Base-by-base conservation (phyloP, 2,113 vertebrate species). In the Amazona guildingii region DNA sequence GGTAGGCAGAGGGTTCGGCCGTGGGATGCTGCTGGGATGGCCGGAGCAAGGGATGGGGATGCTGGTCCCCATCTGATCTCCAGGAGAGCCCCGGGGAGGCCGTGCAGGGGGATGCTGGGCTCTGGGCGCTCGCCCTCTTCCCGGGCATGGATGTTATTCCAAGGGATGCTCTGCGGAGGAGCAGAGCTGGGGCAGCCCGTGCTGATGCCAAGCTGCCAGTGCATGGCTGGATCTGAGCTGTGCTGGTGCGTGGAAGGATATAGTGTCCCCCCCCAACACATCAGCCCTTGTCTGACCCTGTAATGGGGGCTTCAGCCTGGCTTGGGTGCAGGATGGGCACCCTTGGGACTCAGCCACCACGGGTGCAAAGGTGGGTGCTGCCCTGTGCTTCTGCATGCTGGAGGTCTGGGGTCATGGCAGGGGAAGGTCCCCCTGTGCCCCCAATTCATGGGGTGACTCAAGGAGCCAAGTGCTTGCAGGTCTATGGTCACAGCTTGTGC, bases 391-490 rank as follows among this genome's bases (percentile, higher is more conserved):
- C 59, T 57, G 57, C 1, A 0, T 13, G 57, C 28, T 2, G n/a
- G 31, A 37, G 51, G 23, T 21, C 29, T 25, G 55, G 48, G 44
- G 19, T 54, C 80, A 9, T 0, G 14, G 86, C 73, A 9, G 21
- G 23, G 39, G 2, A 5, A 4, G 2, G 24, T 24, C 19, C 12
- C 51, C n/a, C 18, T 2, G 13, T 75, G 66, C 25, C 82, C 5
- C 7, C 6, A 0, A 1, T 4, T 41, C 29, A 4, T 41, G 78
- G 57, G 70, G 29, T 19, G 59, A 4, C n/a, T 8, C 7, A 0
- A 16, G 63, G 29, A 35, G 8, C 33, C 11, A 1, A 29, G 15
- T 16, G 46, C 35, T 72, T 2, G 6, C 25, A 19, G 28, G 46
- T 10, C 41, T 41, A 1, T 1, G 24, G 33, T 35, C 33, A 59